Evolutionary conservation across 1,140 invertebrate species (phyloP), one percentile per base, ranked within the genome.

Genomic region (Ptiloglossa arizonensis): DNA sequence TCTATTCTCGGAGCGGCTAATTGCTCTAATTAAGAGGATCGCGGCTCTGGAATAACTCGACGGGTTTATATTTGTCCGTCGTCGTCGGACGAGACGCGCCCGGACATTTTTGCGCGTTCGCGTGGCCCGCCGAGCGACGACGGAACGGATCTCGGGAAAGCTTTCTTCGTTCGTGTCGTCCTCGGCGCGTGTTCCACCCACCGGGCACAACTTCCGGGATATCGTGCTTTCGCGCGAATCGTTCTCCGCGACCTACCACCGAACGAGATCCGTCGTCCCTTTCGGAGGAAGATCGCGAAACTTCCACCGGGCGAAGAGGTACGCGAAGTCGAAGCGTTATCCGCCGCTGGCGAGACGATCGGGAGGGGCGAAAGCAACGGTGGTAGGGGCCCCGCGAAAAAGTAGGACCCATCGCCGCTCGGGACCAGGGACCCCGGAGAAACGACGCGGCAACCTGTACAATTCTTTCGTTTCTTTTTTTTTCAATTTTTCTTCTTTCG

Each of bases 11-110:
- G 88, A 81, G 54, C 84, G 74, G 70, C 74, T 91, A 91, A 91
- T 91, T 91, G 90, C 89, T 89, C 88, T 90, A 91, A 92, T 92
- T 91, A 90, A 89, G 85, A 89, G 73, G 87, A 90, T 89, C 86
- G 88, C 83, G 57, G 73, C 88, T 88, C 86, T 82, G 79, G 87
- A 90, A 91, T 91, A 90, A 88, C 86, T 87, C 80, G 79, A 44
- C 71, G 71, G 66, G 87, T 85, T 91, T 91, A 90, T 90, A 89
- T 89, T 89, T 80, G 86, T 87, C 85, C 80, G 79, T 64, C 74
- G 74, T 44, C 17, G 57, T n/a, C 38, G 32, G 69, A 38, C 44
- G 70, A 67, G 60, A 41, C 32, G 27, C 67, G 48, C 59, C 29
- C 52, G 27, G 13, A 82, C 89, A 88, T 88, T 90, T 89, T 88